These are phyloP conservation scores for Xiphophorus maculatus DNA, from an alignment of 2,113 vertebrate species.

Conservation along the genomic window DNA sequence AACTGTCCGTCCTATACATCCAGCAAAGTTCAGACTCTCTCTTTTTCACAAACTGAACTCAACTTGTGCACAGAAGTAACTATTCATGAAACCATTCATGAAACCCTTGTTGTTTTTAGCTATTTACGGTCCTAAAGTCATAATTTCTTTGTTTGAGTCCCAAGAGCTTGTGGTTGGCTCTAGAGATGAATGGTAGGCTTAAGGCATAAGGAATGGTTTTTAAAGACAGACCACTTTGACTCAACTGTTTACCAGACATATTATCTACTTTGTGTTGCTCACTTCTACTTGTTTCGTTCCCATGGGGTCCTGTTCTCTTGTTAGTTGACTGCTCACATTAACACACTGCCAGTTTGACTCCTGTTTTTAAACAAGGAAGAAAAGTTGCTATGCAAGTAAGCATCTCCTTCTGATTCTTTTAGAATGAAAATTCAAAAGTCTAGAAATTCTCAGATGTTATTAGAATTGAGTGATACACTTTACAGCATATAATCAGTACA, in stretches of 20 bases:
- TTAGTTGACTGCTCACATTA: conserved; percentile 22
- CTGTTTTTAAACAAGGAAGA: neutral
- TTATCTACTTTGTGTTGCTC: conserved; percentile 41
- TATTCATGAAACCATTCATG: conserved; percentile 4
- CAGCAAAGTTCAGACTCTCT: conserved; percentile 27
- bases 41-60: conserved; percentile 28
- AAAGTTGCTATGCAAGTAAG: conserved; percentile 11
- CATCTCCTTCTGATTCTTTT: conserved; percentile 1
- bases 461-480: neutral
- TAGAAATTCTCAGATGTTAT: neutral
- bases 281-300: conserved; percentile 41
- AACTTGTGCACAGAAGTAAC: conserved; percentile 25
- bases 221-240: conserved; percentile 45
- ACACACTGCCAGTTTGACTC: neutral
- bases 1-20: neutral
- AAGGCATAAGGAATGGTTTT: conserved; percentile 58
- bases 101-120: conserved; percentile 49
- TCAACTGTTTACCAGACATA: conserved; percentile 27
- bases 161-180: conserved; percentile 36
- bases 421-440: conserved; percentile 18
- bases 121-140: conserved; percentile 40
- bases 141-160: conserved; percentile 47
- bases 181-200: conserved; percentile 59
- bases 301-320: conserved; percentile 40
- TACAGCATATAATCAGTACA: conserved; percentile 8